Evolutionary conservation across 2,888 invertebrate species (phyloP).

Genomic region (Drosophila rubida): DNA sequence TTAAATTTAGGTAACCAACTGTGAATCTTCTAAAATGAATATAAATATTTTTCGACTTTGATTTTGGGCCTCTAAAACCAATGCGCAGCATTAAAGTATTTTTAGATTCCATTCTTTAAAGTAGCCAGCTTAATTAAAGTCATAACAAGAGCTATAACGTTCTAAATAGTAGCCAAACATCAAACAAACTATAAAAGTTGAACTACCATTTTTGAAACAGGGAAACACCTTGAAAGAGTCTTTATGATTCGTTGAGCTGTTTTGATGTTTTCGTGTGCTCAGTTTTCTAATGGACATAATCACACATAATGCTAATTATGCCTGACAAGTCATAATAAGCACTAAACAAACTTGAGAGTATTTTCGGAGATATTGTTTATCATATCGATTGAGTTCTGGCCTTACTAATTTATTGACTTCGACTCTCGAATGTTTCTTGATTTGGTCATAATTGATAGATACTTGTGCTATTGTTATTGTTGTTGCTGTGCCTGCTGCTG

Average conservation of each 20-base stretch:
- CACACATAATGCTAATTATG: slow-evolving; percentile 24
- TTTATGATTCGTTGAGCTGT: slow-evolving; percentile 3
- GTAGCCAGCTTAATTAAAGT: slow-evolving; percentile 1
- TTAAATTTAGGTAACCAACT: too few species aligned
- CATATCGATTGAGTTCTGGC: slow-evolving; percentile 41
- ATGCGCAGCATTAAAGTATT: neutral
- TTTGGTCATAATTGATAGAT: slow-evolving; percentile 57
- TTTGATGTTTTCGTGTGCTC: neutral
- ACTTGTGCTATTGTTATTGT: slow-evolving; percentile 9
- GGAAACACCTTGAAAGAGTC: slow-evolving; percentile 12
- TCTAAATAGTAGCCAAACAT: neutral
- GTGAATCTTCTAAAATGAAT: neutral
- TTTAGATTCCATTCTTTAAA: neutral
- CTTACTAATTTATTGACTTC: slow-evolving; percentile 26
- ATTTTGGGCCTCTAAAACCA: neutral
- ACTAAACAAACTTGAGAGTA: slow-evolving; percentile 24
- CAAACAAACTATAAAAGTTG: neutral
- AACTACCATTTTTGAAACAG: neutral
- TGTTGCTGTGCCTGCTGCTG: neutral
- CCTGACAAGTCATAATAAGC: slow-evolving; percentile 28
- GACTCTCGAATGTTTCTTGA: slow-evolving; percentile 37
- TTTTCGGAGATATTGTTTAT: slow-evolving; percentile 45
- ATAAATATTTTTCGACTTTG: neutral
- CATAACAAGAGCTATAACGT: neutral
- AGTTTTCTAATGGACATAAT: slow-evolving; percentile 9